phyloP scores from a whole-genome alignment of 2,797 vertebrate species.

The Remorina albescens region DNA sequence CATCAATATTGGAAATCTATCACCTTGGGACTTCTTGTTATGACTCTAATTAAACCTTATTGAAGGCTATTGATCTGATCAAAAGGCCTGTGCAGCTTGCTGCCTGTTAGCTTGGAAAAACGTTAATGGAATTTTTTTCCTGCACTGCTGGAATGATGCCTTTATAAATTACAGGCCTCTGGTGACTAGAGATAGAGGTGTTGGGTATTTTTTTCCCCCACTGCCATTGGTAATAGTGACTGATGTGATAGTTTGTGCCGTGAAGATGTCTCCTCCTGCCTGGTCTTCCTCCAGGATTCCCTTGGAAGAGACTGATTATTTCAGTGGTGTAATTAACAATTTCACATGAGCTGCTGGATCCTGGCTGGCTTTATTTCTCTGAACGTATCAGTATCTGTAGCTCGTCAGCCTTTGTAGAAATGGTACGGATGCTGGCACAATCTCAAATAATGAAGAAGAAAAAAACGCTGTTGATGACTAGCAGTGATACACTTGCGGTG shows the following conservation, averaged over 20 bases:
- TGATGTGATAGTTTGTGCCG: constrained; percentile 30
- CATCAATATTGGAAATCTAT: constrained; percentile 78
- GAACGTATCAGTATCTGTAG: background rate
- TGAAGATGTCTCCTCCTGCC: background rate
- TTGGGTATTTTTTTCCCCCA: constrained; percentile 6
- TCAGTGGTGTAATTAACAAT: background rate
- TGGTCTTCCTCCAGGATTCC: constrained; percentile 3
- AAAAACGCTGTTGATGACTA: background rate
- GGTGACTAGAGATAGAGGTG: constrained; percentile 27
- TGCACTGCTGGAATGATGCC: constrained; percentile 38
- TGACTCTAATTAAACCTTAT: constrained; percentile 83
- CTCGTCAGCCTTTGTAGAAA: background rate
- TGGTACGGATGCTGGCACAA: no score
- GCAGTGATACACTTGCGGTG: background rate
- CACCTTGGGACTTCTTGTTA: constrained; percentile 74
- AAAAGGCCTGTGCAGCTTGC: constrained; percentile 48
- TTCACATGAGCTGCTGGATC: background rate
- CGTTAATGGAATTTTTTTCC: constrained; percentile 52
- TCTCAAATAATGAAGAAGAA: background rate
- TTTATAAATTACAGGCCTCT: constrained; percentile 15
- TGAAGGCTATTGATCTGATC: constrained; percentile 72
- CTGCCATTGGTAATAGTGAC: constrained; percentile 24
- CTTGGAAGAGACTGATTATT: background rate
- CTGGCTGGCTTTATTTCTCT: background rate
- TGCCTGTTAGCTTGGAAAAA: constrained; percentile 50